A percentile compares a stretch with the other conserved stretches of the same genome.
These are phyloP conservation scores for Druon quercuslanigerum DNA, from an alignment of 1,140 invertebrate genomes.

Conservation along the genomic window DNA sequence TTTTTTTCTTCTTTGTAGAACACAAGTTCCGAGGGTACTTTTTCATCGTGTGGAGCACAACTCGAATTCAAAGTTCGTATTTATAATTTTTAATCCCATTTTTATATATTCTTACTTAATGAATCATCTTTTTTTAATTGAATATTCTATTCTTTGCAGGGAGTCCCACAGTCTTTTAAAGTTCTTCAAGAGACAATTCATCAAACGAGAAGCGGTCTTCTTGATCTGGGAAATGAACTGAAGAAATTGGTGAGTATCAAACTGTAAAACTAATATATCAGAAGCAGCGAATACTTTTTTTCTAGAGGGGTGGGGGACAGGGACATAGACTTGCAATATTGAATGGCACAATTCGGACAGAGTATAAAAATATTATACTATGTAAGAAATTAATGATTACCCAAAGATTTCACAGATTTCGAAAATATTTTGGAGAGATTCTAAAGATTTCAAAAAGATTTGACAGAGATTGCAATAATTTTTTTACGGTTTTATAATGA, in stretches of 20 bases:
- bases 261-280: not conserved
- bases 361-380: too few relatives aligned
- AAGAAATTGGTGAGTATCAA: constrained; percentile 60
- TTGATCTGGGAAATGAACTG: constrained; percentile 58
- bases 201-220: constrained; percentile 55
- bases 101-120: constrained; percentile 31
- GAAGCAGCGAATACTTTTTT: too few relatives aligned
- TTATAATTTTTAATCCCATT: not conserved
- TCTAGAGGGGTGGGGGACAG: too few relatives aligned
- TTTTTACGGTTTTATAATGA: too few relatives aligned
- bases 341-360: too few relatives aligned
- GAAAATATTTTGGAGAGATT: too few relatives aligned
- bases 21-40: constrained; percentile 32
- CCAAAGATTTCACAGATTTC: too few relatives aligned
- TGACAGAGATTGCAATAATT: too few relatives aligned
- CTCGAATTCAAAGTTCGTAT: not conserved
- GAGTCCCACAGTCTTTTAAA: constrained; percentile 56
- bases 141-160: constrained; percentile 44
- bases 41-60: not conserved
- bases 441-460: too few relatives aligned
- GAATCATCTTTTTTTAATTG: constrained; percentile 31
- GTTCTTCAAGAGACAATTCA: constrained; percentile 57
- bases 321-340: too few relatives aligned
- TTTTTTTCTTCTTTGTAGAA: constrained; percentile 34
- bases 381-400: too few relatives aligned